Evolutionary conservation across 2,797 vertebrate genomes (phyloP).

Genomic region (Poecilia wingei): DNA sequence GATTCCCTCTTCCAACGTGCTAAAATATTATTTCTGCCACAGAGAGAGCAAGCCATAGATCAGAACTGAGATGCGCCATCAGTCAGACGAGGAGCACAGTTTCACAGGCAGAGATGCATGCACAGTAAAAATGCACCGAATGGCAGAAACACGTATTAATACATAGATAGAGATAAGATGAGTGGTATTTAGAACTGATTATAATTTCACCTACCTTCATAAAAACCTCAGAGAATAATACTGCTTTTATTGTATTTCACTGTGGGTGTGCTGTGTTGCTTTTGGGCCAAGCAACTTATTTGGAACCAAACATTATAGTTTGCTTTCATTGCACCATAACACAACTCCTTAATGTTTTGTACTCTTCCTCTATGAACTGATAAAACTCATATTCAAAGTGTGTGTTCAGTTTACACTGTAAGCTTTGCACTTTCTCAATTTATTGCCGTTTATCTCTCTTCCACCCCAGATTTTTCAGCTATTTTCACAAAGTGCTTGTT

Average conservation of each 20-base stretch:
- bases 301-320: neutral
- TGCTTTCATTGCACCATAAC: neutral
- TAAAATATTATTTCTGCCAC: constrained; percentile 18
- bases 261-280: neutral
- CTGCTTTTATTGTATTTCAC: neutral
- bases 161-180: neutral
- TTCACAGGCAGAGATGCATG: neutral
- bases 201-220: neutral
- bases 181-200: neutral
- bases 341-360: neutral
- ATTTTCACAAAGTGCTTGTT: neutral
- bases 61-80: neutral
- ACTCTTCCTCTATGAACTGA: neutral
- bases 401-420: neutral
- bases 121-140: neutral
- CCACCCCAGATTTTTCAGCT: neutral
- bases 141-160: neutral
- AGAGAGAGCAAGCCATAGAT: neutral
- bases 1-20: constrained; percentile 4
- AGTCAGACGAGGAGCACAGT: neutral
- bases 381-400: neutral
- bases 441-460: neutral
- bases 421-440: neutral
- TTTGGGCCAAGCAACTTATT: neutral
- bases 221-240: neutral